Conservation (phyloP, 2,888 invertebrate species). For the Choreutis nemorana region DNA sequence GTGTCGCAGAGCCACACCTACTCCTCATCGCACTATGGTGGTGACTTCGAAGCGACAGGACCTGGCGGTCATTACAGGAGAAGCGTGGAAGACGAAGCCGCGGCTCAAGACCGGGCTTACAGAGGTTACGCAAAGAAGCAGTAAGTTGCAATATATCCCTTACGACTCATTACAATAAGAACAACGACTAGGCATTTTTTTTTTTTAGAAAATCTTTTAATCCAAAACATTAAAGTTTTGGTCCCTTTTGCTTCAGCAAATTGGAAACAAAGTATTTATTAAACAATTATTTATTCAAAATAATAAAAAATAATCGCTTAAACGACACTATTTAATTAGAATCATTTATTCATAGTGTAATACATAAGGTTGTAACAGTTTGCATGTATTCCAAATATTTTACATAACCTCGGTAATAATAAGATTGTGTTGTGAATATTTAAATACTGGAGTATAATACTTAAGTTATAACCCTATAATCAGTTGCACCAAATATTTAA, state of each 20-base stretch:
- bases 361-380: neutral
- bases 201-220: conserved; percentile 14
- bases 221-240: conserved; percentile 21
- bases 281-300: conserved; percentile 5
- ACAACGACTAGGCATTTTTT: conserved; percentile 28
- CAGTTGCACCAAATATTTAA: conserved; percentile 32
- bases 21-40: conserved; percentile 73
- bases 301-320: conserved; percentile 10
- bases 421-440: conserved; percentile 3
- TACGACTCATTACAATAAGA: conserved; percentile 46
- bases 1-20: conserved; percentile 80
- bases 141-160: conserved; percentile 21
- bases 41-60: conserved; percentile 66
- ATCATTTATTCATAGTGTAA: neutral
- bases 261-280: conserved; percentile 21
- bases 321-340: conserved; percentile 19
- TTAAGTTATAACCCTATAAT: conserved; percentile 16
- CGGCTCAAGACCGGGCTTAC: conserved; percentile 71
- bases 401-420: conserved; percentile 16
- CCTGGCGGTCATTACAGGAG: conserved; percentile 69
- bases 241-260: conserved; percentile 25
- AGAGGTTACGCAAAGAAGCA: conserved; percentile 58
- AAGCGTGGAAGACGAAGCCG: conserved; percentile 66
- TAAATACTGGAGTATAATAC: neutral
- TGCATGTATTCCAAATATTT: conserved; percentile 16